phyloP scores from a whole-genome alignment of 2,888 invertebrate genomes.

The Orthosia gothica region DNA sequence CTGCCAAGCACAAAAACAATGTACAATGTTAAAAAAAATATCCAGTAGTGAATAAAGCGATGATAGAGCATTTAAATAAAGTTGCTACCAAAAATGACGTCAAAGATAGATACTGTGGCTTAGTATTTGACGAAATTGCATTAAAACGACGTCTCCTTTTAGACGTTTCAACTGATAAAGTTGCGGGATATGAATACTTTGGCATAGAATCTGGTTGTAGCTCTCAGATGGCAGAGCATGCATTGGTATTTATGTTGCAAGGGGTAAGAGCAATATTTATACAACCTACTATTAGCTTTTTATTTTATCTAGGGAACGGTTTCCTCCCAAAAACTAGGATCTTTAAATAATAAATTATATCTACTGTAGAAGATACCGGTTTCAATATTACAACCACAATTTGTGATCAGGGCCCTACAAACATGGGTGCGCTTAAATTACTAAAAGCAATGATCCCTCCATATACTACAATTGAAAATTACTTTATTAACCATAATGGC shows the following conservation, averaged over 20 bases:
- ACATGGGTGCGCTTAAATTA: conserved; percentile 34
- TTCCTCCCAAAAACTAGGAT: conserved; percentile 36
- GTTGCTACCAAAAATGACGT: too few relatives aligned
- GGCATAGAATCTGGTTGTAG: conserved; percentile 23
- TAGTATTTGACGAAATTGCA: conserved; percentile 64
- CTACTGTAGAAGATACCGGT: conserved; percentile 14
- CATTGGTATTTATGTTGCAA: conserved; percentile 59
- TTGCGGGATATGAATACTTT: conserved; percentile 54
- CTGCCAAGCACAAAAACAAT: too few relatives aligned
- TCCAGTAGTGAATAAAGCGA: too few relatives aligned
- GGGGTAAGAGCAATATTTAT: conserved; percentile 56
- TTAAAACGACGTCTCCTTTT: conserved; percentile 45
- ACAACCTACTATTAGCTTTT: conserved; percentile 59
- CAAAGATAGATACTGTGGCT: too few relatives aligned
- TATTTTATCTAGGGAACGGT: conserved; percentile 61
- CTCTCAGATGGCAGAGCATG: conserved; percentile 50
- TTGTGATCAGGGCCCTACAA: conserved; percentile 60
- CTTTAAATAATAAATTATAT: not conserved
- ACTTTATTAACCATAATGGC: not conserved
- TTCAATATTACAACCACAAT: conserved; percentile 45
- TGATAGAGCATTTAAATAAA: too few relatives aligned
- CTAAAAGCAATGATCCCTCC: conserved; percentile 6
- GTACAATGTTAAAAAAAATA: too few relatives aligned
- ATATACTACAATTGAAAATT: not conserved
- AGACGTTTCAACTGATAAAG: conserved; percentile 35